Base-by-base conservation (phyloP, 2,888 invertebrate genomes). In the Drosophila neotestacea region DNA sequence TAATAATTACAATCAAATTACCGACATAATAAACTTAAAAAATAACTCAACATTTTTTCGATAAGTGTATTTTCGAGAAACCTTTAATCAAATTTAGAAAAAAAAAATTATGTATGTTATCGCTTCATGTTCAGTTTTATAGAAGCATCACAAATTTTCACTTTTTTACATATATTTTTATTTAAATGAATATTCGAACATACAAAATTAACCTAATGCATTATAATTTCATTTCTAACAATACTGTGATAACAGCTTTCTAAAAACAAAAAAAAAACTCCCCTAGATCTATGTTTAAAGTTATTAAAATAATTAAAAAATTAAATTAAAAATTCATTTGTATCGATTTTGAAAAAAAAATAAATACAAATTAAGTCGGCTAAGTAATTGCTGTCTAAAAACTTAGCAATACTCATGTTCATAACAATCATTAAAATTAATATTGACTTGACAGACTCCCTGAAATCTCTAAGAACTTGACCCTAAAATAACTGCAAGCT, bases 221-320 rank as follows among this genome's bases (percentile, higher is more conserved):
- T 54, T 74, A 72, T 52, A 11, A 10, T 67, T 68, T 71, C 34
- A 48, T 50, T 50, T 70, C 67, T 51, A 74, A 77, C 84, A 77
- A 72, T 66, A 87, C 85, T 85, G 85, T 85, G 85, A 85, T 85
- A 85, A 84, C 87, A 87, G 85, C 81, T 85, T 74, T 85, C 75
- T 70, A 60, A 59, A 73, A 65, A 16, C 16, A 46, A 34, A 73
- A 46, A 34, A 73, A 65, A 41, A 34, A 27, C 63, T 50, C 60
- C 60, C 44, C 16, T 46, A 16, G 61, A 63, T 42, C 61, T 63
- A 65, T 51, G 59, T 61, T 61, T 41, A 51, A 75, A 22, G 30
- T 28, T 30, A 41, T 44, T 16, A 54, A 56, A 38, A 39, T 36
- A 51, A 62, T 64, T 48, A n/a, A 22, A 39, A 56, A 59, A 27